Conservation (phyloP, 1,140 invertebrate species). For the Marisa cornuarietis region DNA sequence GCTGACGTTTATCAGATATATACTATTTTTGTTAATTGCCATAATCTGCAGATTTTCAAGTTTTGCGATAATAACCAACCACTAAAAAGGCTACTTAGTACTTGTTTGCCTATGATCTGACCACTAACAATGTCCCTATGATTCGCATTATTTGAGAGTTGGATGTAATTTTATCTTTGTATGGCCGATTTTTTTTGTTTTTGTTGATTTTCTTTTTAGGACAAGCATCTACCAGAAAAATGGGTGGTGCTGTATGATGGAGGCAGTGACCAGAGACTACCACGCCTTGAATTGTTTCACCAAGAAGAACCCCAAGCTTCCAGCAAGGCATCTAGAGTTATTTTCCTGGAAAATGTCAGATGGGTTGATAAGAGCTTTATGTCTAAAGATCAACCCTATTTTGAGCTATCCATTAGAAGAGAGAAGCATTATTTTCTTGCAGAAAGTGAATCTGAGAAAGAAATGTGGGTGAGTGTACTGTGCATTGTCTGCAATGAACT, state of each 20-base stretch:
- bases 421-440: constrained; percentile 23
- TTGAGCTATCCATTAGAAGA: constrained; percentile 21
- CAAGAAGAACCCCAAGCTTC: not conserved
- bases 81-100: not conserved
- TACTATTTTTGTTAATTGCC: no score
- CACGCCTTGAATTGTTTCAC: not conserved
- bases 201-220: not conserved
- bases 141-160: not conserved
- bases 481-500: constrained; percentile 4
- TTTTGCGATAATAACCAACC: no score
- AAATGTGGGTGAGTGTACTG: constrained; percentile 17
- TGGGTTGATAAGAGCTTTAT: constrained; percentile 10
- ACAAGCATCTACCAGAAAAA: constrained; percentile 4
- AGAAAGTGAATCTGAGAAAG: not conserved
- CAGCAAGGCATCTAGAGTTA: not conserved
- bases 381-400: not conserved
- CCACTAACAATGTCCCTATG: no score
- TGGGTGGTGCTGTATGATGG: constrained; percentile 14
- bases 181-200: no score
- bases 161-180: not conserved
- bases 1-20: no score
- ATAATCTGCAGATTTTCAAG: no score
- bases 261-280: not conserved
- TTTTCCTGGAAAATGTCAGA: constrained; percentile 7
- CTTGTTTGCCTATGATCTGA: not conserved